Percentiles rank a stretch among this genome's conserved stretches.
Conservation (phyloP, 2,888 invertebrate genomes). For the Eupithecia centaureata region DNA sequence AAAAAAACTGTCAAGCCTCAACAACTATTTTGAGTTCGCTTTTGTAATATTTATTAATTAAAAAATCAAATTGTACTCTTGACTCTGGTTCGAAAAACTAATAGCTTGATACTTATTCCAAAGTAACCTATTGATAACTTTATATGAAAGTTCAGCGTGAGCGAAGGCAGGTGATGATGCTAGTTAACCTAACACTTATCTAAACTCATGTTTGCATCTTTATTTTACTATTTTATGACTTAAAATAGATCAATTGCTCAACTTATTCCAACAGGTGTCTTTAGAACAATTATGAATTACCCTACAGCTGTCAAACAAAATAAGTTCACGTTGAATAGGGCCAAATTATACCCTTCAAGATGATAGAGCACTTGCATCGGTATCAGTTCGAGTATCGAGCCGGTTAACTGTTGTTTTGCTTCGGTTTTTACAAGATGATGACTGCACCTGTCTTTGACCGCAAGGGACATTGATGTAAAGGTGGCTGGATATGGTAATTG, state of each 20-base stretch:
- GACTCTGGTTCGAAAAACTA: background rate
- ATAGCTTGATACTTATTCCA: too few species aligned
- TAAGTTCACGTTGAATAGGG: slow-evolving; percentile 28
- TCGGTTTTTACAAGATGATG: slow-evolving; percentile 28
- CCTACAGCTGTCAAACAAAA: slow-evolving; percentile 29
- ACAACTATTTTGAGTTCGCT: too few species aligned
- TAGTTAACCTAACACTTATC: background rate
- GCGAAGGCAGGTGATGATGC: background rate
- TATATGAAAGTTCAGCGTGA: background rate
- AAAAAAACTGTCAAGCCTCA: too few species aligned
- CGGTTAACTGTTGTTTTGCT: slow-evolving; percentile 24
- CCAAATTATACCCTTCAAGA: slow-evolving; percentile 37
- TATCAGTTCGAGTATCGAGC: slow-evolving; percentile 17
- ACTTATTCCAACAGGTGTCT: slow-evolving; percentile 22
- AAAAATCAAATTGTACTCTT: too few species aligned
- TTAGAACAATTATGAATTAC: slow-evolving; percentile 22
- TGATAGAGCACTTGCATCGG: slow-evolving; percentile 23
- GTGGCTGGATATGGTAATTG: background rate
- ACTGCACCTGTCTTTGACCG: slow-evolving; percentile 36
- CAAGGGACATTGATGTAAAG: slow-evolving; percentile 24
- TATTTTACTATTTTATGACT: slow-evolving; percentile 10
- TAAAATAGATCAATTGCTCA: slow-evolving; percentile 19
- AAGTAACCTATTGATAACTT: background rate
- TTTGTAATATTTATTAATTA: too few species aligned
- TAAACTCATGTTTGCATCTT: background rate